Conservation (phyloP, 2,113 vertebrate genomes). For the Ciconia stormi region DNA sequence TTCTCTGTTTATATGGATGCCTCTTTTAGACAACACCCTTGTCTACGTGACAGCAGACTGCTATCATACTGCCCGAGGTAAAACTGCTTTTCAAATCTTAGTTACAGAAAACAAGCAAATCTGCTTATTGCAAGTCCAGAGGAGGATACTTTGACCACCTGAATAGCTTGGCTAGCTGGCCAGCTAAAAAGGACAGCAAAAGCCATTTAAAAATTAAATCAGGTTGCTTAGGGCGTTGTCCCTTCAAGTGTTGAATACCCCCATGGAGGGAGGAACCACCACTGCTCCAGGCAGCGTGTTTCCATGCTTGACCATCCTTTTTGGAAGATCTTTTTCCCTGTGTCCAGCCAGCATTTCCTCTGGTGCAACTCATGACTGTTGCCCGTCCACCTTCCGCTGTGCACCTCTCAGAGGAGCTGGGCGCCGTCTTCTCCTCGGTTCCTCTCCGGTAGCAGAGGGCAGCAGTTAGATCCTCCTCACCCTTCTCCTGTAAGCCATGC, state of each 20-base stretch:
- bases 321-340: neutral
- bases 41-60: neutral
- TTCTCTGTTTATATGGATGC: neutral
- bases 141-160: neutral
- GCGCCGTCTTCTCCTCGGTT: neutral
- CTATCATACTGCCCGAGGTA: neutral
- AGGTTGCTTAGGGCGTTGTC: neutral
- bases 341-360: neutral
- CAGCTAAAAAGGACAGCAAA: neutral
- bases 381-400: neutral
- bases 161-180: neutral
- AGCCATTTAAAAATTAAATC: neutral
- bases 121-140: neutral
- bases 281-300: neutral
- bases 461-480: neutral
- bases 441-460: neutral
- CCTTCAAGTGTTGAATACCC: neutral
- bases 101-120: neutral
- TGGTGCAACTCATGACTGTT: neutral
- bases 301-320: neutral
- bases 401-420: neutral
- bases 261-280: neutral
- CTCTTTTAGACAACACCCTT: neutral
- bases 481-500: rapidly evolving
- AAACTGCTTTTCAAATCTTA: constrained; percentile 3